Conservation (phyloP, 2,797 vertebrate genomes). For the Coregonus ussuriensis region DNA sequence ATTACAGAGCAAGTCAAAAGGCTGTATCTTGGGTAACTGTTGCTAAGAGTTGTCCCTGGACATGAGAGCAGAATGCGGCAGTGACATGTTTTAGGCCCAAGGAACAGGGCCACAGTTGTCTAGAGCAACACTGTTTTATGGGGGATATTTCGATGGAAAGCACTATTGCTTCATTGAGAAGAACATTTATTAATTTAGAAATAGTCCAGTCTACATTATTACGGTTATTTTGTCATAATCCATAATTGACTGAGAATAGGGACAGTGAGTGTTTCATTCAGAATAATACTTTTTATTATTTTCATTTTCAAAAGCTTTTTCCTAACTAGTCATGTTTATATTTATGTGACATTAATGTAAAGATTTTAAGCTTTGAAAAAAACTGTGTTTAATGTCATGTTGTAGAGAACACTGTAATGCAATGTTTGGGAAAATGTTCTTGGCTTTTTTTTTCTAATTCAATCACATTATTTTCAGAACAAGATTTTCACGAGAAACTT, state of each 20-base stretch:
- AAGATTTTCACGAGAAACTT: constrained; percentile 68
- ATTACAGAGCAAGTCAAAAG: constrained; percentile 73
- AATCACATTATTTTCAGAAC: constrained; percentile 46
- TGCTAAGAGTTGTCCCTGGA: constrained; percentile 73
- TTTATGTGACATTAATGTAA: constrained; percentile 43
- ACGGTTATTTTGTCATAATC: constrained; percentile 3
- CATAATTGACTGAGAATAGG: constrained; percentile 26
- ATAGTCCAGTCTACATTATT: not conserved
- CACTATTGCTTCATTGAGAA: not conserved
- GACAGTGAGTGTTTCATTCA: constrained; percentile 50
- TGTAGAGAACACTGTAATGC: constrained; percentile 44
- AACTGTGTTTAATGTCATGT: constrained; percentile 47
- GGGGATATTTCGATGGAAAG: constrained; percentile 6
- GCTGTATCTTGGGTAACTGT: constrained; percentile 76
- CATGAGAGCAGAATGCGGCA: constrained; percentile 65
- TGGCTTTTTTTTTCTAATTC: constrained; percentile 22
- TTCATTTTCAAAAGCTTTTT: constrained; percentile 36
- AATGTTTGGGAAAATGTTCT: constrained; percentile 40
- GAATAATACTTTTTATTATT: constrained; percentile 26
- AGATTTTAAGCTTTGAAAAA: constrained; percentile 35
- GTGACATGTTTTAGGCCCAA: constrained; percentile 47
- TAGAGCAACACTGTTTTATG: constrained; percentile 44
- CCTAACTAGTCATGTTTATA: constrained; percentile 41
- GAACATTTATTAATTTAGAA: not conserved
- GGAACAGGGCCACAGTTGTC: constrained; percentile 4